A percentile compares a stretch with the other conserved stretches of the same genome.
Evolutionary conservation across 2,113 vertebrate species (phyloP).

Genomic region (Lagenorhynchus albirostris): DNA sequence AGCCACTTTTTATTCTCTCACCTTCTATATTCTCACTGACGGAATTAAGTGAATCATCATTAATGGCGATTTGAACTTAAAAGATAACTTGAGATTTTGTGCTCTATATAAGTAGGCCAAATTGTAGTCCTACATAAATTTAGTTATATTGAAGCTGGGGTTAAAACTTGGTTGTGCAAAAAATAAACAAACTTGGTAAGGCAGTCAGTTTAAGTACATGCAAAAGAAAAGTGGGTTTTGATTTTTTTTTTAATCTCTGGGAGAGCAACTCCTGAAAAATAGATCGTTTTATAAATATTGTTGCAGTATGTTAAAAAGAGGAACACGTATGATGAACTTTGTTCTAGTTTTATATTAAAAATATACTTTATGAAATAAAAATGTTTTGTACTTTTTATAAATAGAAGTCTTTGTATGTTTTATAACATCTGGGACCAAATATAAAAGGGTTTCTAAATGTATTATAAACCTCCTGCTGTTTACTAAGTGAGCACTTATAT

Average conservation of each 20-base stretch:
- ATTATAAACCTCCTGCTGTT: not conserved
- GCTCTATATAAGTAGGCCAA: not conserved
- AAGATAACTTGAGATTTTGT: not conserved
- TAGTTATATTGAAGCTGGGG: not conserved
- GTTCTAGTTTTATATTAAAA: not conserved
- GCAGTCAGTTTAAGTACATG: not conserved
- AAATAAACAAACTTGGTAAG: not conserved
- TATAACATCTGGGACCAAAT: not conserved
- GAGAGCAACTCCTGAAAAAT: not conserved
- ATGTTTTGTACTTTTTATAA: not conserved
- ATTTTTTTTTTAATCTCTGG: not conserved
- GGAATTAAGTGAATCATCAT: not conserved
- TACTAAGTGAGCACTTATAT: not conserved
- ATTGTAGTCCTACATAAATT: fast-evolving
- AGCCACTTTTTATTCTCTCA: not conserved
- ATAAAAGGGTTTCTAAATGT: not conserved
- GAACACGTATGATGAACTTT: not conserved
- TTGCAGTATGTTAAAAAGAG: not conserved
- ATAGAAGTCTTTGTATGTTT: not conserved
- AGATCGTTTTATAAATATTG: not conserved
- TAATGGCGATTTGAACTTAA: not conserved
- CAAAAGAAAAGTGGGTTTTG: not conserved
- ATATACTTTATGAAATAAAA: not conserved
- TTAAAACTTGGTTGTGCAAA: not conserved
- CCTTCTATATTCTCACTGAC: not conserved